phyloP scores from a whole-genome alignment of 2,113 vertebrate species.

The Esox niger region DNA sequence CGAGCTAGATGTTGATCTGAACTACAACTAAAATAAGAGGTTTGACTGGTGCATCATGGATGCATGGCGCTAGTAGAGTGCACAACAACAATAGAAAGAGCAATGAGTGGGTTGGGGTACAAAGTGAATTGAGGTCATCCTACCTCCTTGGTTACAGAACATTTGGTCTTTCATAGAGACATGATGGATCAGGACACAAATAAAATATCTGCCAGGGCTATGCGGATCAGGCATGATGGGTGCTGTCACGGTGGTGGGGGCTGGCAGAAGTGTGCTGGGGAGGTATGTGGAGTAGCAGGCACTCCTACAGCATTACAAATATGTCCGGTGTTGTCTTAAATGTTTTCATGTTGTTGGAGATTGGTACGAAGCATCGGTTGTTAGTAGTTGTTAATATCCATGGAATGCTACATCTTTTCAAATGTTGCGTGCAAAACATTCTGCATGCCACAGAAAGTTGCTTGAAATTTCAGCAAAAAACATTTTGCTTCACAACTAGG shows the following conservation, averaged over 20 bases:
- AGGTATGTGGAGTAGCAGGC: constrained; percentile 19
- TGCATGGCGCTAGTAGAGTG: not conserved
- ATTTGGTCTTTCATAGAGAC: constrained; percentile 57
- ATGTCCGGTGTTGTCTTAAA: no score
- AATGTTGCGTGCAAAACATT: not conserved
- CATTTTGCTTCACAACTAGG: not conserved
- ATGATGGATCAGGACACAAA: constrained; percentile 68
- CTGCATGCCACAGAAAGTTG: not conserved
- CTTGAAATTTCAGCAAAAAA: not conserved
- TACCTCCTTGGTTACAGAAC: constrained; percentile 36
- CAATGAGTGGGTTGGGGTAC: constrained; percentile 31
- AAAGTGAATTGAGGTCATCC: constrained; percentile 38
- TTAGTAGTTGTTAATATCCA: not conserved
- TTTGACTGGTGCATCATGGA: not conserved
- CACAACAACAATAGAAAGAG: constrained; percentile 19
- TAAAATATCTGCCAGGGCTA: constrained; percentile 57
- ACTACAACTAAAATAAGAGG: not conserved
- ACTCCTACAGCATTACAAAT: not conserved
- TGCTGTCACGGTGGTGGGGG: constrained; percentile 23
- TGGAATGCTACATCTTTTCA: not conserved
- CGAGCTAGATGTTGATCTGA: constrained; percentile 39
- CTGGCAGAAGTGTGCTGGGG: not conserved
- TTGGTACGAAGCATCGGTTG: not conserved
- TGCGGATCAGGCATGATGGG: constrained; percentile 48
- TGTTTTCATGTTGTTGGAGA: not conserved